Evolutionary conservation across 2,113 vertebrate genomes (phyloP).

Genomic region (Miniopterus natalensis): DNA sequence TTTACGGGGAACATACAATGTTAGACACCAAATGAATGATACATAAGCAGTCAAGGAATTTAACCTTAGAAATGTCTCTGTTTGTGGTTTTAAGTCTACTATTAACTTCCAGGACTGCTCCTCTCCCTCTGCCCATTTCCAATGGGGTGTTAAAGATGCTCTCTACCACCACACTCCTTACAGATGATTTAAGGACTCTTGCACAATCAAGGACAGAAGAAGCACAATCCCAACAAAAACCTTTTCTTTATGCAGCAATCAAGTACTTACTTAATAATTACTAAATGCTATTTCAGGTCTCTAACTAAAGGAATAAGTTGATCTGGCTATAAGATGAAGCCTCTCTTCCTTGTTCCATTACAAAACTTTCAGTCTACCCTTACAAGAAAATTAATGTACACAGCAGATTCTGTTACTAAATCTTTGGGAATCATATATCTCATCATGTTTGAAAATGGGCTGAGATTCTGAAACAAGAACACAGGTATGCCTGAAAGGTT

Average conservation of each 20-base stretch:
- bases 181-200: background rate
- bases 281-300: background rate
- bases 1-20: background rate
- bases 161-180: background rate
- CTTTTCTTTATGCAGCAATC: background rate
- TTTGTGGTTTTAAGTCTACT: background rate
- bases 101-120: background rate
- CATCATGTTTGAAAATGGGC: background rate
- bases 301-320: slow-evolving; percentile 3
- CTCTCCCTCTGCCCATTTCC: background rate
- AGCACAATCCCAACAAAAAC: background rate
- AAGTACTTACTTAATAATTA: background rate
- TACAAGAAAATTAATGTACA: background rate
- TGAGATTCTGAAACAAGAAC: slow-evolving; percentile 4
- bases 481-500: background rate
- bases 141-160: background rate
- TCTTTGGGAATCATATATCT: background rate
- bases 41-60: background rate
- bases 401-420: background rate
- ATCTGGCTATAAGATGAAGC: background rate
- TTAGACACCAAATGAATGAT: background rate
- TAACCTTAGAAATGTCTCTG: background rate
- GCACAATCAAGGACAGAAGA: background rate
- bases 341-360: background rate
- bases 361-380: background rate